Conservation (phyloP, 2,113 vertebrate genomes). For the Athene noctua region DNA sequence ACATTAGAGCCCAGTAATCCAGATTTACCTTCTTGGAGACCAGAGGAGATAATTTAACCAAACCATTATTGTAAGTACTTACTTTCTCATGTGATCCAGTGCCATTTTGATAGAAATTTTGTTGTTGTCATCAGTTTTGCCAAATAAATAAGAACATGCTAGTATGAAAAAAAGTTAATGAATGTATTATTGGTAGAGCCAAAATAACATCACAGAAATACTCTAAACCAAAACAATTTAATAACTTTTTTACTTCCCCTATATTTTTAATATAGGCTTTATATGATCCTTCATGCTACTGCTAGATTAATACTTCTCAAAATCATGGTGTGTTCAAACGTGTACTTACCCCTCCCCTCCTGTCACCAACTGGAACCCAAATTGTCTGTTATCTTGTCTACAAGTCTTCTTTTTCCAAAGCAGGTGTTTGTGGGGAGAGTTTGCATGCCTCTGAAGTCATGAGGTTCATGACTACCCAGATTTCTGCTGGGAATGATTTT, state of each 20-base stretch:
- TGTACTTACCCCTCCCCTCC: background rate
- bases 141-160: background rate
- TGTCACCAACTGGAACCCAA: background rate
- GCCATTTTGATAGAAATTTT: background rate
- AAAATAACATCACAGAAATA: background rate
- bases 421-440: background rate
- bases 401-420: background rate
- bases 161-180: background rate
- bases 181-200: background rate
- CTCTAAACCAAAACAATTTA: background rate
- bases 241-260: background rate
- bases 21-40: conserved; percentile 10
- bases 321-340: background rate
- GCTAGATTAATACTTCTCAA: background rate
- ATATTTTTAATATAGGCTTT: background rate
- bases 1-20: background rate
- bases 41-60: background rate
- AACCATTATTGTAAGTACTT: background rate
- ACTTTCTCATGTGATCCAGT: background rate
- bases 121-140: background rate
- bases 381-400: background rate
- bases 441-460: background rate
- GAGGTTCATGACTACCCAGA: background rate
- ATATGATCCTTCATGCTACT: background rate
- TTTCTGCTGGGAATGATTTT: background rate